phyloP scores from a whole-genome alignment of 2,113 vertebrate genomes.

The Ptilorrhoa leucosticta region DNA sequence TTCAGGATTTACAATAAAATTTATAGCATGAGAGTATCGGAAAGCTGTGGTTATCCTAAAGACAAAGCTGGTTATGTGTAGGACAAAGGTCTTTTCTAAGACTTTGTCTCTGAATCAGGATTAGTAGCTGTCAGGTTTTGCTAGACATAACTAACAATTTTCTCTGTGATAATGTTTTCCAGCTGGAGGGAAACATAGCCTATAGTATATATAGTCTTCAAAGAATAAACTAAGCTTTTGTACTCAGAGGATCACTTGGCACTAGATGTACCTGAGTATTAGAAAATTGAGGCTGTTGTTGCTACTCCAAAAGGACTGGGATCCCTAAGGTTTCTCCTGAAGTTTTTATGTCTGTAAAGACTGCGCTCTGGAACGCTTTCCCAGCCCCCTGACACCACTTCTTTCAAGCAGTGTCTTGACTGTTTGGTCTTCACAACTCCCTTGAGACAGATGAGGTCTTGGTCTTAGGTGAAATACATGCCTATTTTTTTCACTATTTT shows the following conservation, averaged over 20 bases:
- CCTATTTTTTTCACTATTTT: neutral
- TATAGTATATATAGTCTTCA: neutral
- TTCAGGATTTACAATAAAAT: neutral
- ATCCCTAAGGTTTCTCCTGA: neutral
- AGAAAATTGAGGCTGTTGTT: neutral
- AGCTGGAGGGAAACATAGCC: constrained; percentile 6
- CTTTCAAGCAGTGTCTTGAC: neutral
- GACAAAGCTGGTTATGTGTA: neutral
- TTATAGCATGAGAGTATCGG: neutral
- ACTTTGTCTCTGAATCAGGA: neutral
- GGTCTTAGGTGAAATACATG: neutral
- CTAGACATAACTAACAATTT: neutral
- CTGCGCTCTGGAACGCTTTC: neutral
- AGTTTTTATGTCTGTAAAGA: neutral
- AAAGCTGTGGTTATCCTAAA: neutral
- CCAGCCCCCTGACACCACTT: neutral
- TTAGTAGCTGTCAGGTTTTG: constrained; percentile 31
- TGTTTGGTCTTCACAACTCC: neutral
- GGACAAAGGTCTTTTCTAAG: neutral
- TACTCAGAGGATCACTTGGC: neutral
- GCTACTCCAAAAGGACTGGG: neutral
- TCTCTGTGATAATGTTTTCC: neutral
- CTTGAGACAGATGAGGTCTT: neutral
- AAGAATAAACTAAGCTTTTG: neutral
- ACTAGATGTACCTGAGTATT: neutral